Evolutionary conservation across 2,113 vertebrate genomes (phyloP), one percentile per base, ranked within the genome.

Genomic region (Nettapus auritus): DNA sequence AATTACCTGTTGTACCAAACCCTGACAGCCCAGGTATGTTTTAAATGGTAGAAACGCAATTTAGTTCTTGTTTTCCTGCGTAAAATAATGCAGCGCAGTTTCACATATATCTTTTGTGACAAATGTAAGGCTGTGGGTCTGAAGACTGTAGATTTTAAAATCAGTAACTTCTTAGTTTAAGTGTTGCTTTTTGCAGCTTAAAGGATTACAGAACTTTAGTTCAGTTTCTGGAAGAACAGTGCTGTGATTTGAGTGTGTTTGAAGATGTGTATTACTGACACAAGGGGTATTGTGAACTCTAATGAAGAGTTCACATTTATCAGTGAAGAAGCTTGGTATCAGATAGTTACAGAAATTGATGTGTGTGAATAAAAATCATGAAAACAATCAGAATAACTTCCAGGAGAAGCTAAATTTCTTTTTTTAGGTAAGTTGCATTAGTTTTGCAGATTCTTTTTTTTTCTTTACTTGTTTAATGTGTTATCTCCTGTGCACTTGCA

Each of bases 11-110:
- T 11, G 80, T 81, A 19, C 94, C 90, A 14, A 69, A 59, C 28
- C 56, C 94, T 38, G 80, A 90, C 9, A 97, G 94, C 85, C 98
- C 97, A 95, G 99, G 99, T 99, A 50, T 84, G 93, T 85, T 59
- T 28, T 21, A 64, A 63, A 16, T 15, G 26, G 23, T 2, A 44
- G 56, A 62, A 91, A 22, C 3, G 22, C n/a, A 36, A 0, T 4
- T 2, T 20, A 46, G 13, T 36, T 70, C 15, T 44, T 29, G 25
- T 36, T 82, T 14, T 53, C 31, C 33, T 18, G 53, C 63, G 10
- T 31, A 23, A 50, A 77, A 40, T 31, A 11, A 13, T 5, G 2
- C 20, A 50, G 42, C 36, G 46, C 23, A 29, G 0, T 13, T 42
- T 8, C 73, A n/a, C 33, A 21, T 52, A 1, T 42, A 3, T 38